phyloP scores from a whole-genome alignment of 2,113 vertebrate genomes.

The Clarias batrachus region DNA sequence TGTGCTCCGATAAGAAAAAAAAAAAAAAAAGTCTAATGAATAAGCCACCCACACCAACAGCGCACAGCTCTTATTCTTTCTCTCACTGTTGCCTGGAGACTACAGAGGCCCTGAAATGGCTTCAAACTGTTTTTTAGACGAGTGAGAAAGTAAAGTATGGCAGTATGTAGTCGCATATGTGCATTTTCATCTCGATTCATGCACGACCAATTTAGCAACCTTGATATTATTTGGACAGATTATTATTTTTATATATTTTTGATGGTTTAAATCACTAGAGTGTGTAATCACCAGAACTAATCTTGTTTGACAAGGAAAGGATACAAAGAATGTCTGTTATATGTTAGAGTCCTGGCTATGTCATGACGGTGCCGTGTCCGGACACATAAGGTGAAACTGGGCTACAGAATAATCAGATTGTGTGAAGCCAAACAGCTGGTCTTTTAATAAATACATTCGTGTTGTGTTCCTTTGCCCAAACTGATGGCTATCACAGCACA shows the following conservation, averaged over 20 bases:
- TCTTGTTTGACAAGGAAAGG: not conserved
- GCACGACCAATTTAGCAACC: not conserved
- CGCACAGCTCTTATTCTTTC: conserved; percentile 17
- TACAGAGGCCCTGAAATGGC: conserved; percentile 19
- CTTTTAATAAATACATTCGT: conserved; percentile 55
- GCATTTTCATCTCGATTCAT: not conserved
- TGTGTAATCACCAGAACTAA: not conserved
- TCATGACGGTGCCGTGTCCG: conserved; percentile 35
- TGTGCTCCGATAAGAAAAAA: conserved; percentile 18
- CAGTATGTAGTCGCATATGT: not conserved
- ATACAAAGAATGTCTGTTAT: conserved; percentile 4
- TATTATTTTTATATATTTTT: not conserved
- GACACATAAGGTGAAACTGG: conserved; percentile 37
- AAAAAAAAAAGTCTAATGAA: not conserved
- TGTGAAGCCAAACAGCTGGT: conserved; percentile 51
- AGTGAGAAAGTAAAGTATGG: not conserved
- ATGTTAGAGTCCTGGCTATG: not conserved
- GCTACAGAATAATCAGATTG: conserved; percentile 37
- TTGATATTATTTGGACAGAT: not conserved
- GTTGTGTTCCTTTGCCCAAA: conserved; percentile 40
- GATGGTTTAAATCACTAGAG: not conserved
- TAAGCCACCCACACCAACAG: conserved; percentile 27
- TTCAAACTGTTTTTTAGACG: conserved; percentile 23
- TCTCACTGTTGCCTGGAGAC: conserved; percentile 42
- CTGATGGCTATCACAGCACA: conserved; percentile 47